Base-by-base conservation (phyloP, 2,113 vertebrate species). In the Poicephalus gulielmi region DNA sequence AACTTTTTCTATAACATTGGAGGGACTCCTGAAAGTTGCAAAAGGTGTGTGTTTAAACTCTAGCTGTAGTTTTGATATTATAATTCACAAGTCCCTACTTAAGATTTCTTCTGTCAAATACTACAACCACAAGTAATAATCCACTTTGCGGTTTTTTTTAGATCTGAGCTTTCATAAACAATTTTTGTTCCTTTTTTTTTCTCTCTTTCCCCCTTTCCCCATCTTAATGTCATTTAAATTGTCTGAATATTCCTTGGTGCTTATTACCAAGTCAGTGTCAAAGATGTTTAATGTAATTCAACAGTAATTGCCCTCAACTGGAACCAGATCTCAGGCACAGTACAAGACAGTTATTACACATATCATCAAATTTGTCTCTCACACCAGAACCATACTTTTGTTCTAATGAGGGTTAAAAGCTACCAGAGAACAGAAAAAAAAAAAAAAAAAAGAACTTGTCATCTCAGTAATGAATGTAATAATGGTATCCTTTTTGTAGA, bases 191-290 rank as follows among this genome's bases (percentile, higher is more conserved):
- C 23, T 7, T 27, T 13, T 28, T 39, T 13, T 22, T 24, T 27
- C 41, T 11, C 5, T 3, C 39, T 25, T 41, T 39, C 20, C 22
- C 33, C 33, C 57, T 55, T 6, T 1, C 0, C 4, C 28, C 8
- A 39, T 52, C 27, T 47, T 73, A 89, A 53, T 28, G 27, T 12
- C 81, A 25, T 89, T 75, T 60, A 78, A 88, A 83, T 68, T 60
- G 55, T 17, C 80, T 75, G 39, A 12, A 50, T 78, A 75, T 92
- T 43, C n/a, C 69, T 74, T 89, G 27, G 10, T 83, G 41, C n/a
- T 76, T 67, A 76, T 82, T 70, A 84, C 35, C 33, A 89, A 76
- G 25, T 47, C 63, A 81, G 15, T 67, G 44, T 83, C 49, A 92
- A 83, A 87, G 37, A 57, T 2, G 1, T 44, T 63, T 90, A 76